Evolutionary conservation across 2,888 invertebrate genomes (phyloP), one percentile per base, ranked within the genome.

Genomic region (Drosophila nr. medialis): DNA sequence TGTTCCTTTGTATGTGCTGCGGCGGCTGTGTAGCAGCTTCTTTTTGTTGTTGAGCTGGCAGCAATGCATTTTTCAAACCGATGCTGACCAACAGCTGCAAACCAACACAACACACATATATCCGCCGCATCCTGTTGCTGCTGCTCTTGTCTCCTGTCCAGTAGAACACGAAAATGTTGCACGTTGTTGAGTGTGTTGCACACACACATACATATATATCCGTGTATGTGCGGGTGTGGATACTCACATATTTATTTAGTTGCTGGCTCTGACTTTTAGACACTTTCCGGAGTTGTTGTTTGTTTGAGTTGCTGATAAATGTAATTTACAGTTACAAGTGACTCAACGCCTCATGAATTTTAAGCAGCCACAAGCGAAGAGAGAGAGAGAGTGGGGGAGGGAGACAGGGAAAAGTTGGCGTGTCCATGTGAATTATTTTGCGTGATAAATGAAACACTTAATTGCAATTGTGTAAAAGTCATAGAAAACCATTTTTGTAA

Each of bases 341-440:
- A 69, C 81, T 72, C 82, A 60, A 81, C 81, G 85, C 84, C 83
- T 86, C 85, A 86, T 86, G 85, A 85, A 85, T 85, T 85, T 86
- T 83, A 86, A 85, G 77, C 72, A 86, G 84, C 72, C 24, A 13
- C 36, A 13, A 21, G 3, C 4, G 27, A 6, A n/a, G 18, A 3
- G 4, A 11, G 6, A 24, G 30, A 13, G n/a, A 30, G 3, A 15
- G 8, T 8, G 8, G 27, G 55, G 36, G 21, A 38, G 30, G 21
- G 0, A 4, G 42, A 5, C 2, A 11, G 2, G 6, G 1, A 18
- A 5, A 29, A 38, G n/a, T 15, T 58, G 76, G 81, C 76, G 83
- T 80, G 74, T 55, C 69, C 63, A 60, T 55, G 56, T 72, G 81
- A 75, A 77, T 82, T 84, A 82, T 79, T 79, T 77, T 75, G 79